phyloP scores from a whole-genome alignment of 2,888 invertebrate genomes.

The Lasioglossum zephyrum region DNA sequence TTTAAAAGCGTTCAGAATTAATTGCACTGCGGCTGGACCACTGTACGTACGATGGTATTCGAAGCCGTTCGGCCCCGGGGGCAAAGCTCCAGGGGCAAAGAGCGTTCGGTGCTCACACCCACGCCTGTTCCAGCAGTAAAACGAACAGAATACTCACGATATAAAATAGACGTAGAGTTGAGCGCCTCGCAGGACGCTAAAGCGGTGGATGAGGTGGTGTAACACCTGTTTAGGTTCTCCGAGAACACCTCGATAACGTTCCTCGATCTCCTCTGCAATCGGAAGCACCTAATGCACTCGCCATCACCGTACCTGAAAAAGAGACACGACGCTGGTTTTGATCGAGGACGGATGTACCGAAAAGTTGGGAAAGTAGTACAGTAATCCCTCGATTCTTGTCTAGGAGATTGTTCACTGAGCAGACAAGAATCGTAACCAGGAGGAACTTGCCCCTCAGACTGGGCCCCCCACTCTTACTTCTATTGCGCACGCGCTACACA shows the following conservation, averaged over 20 bases:
- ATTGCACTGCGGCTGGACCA: too few relatives aligned
- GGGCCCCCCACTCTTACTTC: too few relatives aligned
- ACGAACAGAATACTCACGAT: slow-evolving; percentile 85
- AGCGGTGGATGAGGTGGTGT: slow-evolving; percentile 87
- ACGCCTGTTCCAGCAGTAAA: neutral
- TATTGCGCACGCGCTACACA: too few relatives aligned
- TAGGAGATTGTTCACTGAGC: too few relatives aligned
- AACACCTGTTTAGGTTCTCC: slow-evolving; percentile 87
- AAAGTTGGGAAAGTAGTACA: too few relatives aligned
- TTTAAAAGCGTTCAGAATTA: too few relatives aligned
- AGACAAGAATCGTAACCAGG: too few relatives aligned
- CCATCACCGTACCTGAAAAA: slow-evolving; percentile 85
- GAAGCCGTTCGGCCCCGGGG: neutral
- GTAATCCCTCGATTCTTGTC: too few relatives aligned
- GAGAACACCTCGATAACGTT: slow-evolving; percentile 88
- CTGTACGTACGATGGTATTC: neutral
- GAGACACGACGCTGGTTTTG: neutral
- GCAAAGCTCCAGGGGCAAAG: neutral
- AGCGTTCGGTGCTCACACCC: neutral
- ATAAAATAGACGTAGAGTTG: slow-evolving; percentile 85
- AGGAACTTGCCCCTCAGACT: too few relatives aligned
- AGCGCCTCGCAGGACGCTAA: slow-evolving; percentile 85
- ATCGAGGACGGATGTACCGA: too few relatives aligned
- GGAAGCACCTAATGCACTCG: slow-evolving; percentile 87
- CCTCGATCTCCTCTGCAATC: slow-evolving; percentile 86